Percentiles rank a stretch among this genome's conserved stretches.
phyloP scores from a whole-genome alignment of 2,797 vertebrate species.

The Myotis vivesi region DNA sequence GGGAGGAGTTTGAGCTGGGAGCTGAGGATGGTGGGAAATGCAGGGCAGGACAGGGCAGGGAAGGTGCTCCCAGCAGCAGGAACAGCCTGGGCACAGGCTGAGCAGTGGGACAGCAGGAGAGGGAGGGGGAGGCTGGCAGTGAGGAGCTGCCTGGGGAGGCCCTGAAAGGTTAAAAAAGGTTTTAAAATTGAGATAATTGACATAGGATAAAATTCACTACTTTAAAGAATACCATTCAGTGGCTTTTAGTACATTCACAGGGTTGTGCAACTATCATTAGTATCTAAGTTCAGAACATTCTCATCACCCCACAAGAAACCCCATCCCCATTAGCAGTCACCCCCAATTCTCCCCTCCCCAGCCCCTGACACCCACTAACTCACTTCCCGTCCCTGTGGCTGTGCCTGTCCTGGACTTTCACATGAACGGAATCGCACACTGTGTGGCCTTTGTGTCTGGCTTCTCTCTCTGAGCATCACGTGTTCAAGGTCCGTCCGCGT shows the following conservation, averaged over 20 bases:
- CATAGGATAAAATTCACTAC: not conserved
- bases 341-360: rapidly evolving
- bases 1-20: not conserved
- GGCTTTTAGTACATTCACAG: not conserved
- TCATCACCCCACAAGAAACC: not conserved
- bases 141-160: not conserved
- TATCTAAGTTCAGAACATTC: not conserved
- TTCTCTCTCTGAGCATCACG: rapidly evolving
- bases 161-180: not conserved
- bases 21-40: not conserved
- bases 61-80: not conserved
- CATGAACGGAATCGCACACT: rapidly evolving
- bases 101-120: not conserved
- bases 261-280: not conserved
- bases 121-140: rapidly evolving
- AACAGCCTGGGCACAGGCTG: no score
- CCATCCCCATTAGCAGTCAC: not conserved
- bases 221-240: not conserved
- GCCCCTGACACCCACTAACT: rapidly evolving
- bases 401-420: not conserved
- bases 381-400: no score
- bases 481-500: rapidly evolving
- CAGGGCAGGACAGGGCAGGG: rapidly evolving
- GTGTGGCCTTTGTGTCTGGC: not conserved
- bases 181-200: not conserved